phyloP scores from a whole-genome alignment of 2,113 vertebrate genomes.

The Aplodontia rufa region DNA sequence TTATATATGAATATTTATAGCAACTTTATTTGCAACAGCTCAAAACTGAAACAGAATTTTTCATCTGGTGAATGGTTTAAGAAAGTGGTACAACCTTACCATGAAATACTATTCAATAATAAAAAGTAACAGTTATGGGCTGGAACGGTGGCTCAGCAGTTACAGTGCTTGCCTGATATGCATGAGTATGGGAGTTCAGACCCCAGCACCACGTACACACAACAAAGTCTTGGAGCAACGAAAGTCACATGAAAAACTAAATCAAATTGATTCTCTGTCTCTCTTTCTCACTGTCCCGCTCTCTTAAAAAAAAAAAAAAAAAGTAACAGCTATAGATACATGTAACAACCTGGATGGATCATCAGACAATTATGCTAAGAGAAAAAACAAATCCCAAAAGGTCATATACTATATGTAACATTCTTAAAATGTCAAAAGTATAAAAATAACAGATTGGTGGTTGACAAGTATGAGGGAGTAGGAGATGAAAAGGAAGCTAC shows the following conservation, averaged over 20 bases:
- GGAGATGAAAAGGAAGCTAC: no score
- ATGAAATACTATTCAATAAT: neutral
- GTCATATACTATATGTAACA: neutral
- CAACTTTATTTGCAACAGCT: neutral
- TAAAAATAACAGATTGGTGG: neutral
- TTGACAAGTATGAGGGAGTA: neutral
- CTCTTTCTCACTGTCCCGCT: no score
- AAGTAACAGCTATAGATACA: neutral
- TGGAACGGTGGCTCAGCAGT: no score
- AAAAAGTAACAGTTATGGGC: neutral
- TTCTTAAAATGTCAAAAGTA: neutral
- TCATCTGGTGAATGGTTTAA: neutral
- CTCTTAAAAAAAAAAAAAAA: neutral
- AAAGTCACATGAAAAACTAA: no score
- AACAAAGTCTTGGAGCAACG: no score
- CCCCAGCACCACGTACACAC: no score
- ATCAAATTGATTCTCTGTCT: no score
- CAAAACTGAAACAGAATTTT: neutral
- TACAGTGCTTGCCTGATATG: no score
- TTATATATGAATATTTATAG: neutral
- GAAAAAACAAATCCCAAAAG: conserved; percentile 6
- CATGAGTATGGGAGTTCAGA: no score
- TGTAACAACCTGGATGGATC: neutral
- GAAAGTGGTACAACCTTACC: neutral
- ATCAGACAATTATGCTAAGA: neutral